phyloP scores from a whole-genome alignment of 1,140 invertebrate genomes.

The Drosophila insularis region DNA sequence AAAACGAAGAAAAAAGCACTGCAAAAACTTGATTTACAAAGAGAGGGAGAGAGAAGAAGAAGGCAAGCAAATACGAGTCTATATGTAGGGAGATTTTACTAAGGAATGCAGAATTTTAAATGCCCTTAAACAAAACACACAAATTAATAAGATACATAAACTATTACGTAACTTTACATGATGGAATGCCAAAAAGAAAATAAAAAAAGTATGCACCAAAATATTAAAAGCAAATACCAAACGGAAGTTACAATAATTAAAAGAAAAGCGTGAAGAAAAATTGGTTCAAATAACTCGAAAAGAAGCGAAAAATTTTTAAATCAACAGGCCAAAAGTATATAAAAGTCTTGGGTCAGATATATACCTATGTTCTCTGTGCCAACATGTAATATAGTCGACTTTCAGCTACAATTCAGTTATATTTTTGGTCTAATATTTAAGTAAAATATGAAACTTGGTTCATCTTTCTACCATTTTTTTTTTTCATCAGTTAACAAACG shows the following conservation, averaged over 20 bases:
- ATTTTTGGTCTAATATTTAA: no score
- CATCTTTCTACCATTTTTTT: background rate
- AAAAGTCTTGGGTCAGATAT: no score
- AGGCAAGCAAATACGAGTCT: background rate
- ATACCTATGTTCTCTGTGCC: no score
- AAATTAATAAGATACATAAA: slow-evolving; percentile 4
- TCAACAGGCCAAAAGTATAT: no score
- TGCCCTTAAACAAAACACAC: slow-evolving; percentile 31
- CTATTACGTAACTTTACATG: slow-evolving; percentile 5
- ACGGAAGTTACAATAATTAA: background rate
- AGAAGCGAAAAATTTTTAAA: no score
- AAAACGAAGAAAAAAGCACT: slow-evolving; percentile 7
- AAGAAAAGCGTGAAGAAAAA: background rate
- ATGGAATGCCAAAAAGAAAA: background rate
- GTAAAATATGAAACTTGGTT: no score
- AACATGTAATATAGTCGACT: no score
- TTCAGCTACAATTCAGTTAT: no score
- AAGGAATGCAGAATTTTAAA: slow-evolving; percentile 48
- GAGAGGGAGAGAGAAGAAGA: slow-evolving; percentile 32
- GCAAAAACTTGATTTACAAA: slow-evolving; percentile 75
- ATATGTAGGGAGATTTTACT: slow-evolving; percentile 5
- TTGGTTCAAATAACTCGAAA: background rate
- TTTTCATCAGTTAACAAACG: background rate
- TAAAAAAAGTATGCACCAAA: background rate
- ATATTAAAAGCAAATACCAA: background rate